Evolutionary conservation across 2,797 vertebrate species (phyloP), one percentile per base, ranked within the genome.

Genomic region (Coranthus polyacanthus): DNA sequence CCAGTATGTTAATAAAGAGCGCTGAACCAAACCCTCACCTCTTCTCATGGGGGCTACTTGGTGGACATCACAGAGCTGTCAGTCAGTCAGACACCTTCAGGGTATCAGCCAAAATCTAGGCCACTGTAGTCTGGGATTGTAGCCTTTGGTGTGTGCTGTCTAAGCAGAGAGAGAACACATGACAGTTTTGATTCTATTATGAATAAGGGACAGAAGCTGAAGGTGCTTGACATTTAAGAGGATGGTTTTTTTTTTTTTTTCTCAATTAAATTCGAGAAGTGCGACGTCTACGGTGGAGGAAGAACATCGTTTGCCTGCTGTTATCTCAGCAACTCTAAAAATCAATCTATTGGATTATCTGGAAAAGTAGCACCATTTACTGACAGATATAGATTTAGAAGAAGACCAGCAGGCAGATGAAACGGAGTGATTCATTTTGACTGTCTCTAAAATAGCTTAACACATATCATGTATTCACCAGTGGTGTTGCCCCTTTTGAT

Each of bases 221-320:
- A 32, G 46, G 70, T 63, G 71, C 50, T 77, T 81, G 73, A 78
- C 62, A 72, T 87, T 86, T 60, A 47, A 71, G 65, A 60, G 42
- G 55, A 74, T 45, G 29, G 45, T 20, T 53, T 59, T 68, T 42
- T 73, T n/a, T n/a, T n/a, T n/a, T n/a, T n/a, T n/a, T n/a, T n/a
- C n/a, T n/a, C n/a, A 69, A 86, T 86, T 46, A 50, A 65, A 81
- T 84, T 44, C 49, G 65, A 65, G 11, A 26, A 8, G 42, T 42
- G 36, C 13, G 42, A 65, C 70, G 68, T 74, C 26, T 29, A 26
- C 5, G 12, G 24, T 37, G 41, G 44, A 67, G 65, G 45, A 68
- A 43, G 12, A 68, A 37, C 75, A 52, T 65, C 34, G 44, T 26
- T 34, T 52, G 3, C 34, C 26, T 18, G 11, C 12, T 18, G n/a